These are phyloP conservation scores for Procavia capensis DNA, from an alignment of 2,113 vertebrate species.

Conservation along the genomic window DNA sequence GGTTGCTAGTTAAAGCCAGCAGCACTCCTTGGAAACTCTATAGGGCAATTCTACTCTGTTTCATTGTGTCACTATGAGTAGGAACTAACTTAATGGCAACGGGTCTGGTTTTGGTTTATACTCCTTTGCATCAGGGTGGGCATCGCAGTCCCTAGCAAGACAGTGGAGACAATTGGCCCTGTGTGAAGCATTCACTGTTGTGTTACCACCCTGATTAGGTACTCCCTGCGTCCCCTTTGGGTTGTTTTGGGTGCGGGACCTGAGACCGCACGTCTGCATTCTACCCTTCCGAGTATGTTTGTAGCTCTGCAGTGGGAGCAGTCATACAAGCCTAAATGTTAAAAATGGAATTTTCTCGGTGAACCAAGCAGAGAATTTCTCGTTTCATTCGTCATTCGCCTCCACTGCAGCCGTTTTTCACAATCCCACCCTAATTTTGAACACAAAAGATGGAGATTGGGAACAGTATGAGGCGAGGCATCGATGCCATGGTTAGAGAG, in stretches of 20 bases:
- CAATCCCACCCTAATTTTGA: constrained; percentile 44
- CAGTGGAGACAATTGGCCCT: rapidly evolving
- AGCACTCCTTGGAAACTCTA: too few species aligned
- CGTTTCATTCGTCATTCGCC: constrained; percentile 17
- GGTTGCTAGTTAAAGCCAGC: too few species aligned
- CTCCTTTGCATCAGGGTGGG: neutral
- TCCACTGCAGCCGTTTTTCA: neutral
- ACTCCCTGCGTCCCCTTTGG: rapidly evolving
- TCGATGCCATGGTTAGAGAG: neutral
- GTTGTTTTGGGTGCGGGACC: neutral
- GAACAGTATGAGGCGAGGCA: neutral
- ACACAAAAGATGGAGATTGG: constrained; percentile 42
- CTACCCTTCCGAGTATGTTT: neutral
- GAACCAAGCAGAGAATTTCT: constrained; percentile 46
- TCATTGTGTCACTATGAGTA: too few species aligned
- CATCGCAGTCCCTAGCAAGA: rapidly evolving
- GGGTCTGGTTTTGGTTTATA: too few species aligned
- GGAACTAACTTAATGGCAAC: too few species aligned
- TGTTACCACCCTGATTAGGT: neutral
- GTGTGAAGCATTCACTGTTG: neutral
- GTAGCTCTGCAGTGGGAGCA: neutral
- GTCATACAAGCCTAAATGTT: neutral
- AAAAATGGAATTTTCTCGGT: constrained; percentile 30
- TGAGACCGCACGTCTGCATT: neutral
- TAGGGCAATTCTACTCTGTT: too few species aligned